Evolutionary conservation across 2,888 invertebrate species (phyloP).

Genomic region (Helobdella robusta): DNA sequence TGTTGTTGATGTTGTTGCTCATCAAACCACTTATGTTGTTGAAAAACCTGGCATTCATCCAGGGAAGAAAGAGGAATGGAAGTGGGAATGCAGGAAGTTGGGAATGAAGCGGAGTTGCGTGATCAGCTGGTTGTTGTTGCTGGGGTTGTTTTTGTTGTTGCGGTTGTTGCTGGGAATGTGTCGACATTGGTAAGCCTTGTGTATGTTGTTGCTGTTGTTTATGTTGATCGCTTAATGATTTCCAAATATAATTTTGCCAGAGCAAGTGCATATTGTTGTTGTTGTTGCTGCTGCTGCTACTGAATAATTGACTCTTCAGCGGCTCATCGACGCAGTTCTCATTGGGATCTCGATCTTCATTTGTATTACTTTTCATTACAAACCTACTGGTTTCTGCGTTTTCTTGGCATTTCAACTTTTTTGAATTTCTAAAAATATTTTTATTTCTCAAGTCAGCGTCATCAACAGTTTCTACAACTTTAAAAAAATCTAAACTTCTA

Average conservation of each 20-base stretch:
- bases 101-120: not conserved
- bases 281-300: not conserved
- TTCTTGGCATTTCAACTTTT: too few species aligned
- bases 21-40: too few species aligned
- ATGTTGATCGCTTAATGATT: too few species aligned
- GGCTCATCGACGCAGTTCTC: too few species aligned
- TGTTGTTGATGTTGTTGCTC: too few species aligned
- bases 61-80: slow-evolving; percentile 1
- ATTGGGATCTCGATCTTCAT: too few species aligned
- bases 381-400: too few species aligned
- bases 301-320: not conserved
- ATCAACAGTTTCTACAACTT: not conserved
- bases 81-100: not conserved
- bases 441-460: not conserved
- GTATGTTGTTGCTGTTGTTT: too few species aligned
- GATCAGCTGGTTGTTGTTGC: not conserved
- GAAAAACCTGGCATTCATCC: not conserved
- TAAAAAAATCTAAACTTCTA: not conserved
- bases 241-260: not conserved
- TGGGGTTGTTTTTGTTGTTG: not conserved
- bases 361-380: too few species aligned
- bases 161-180: too few species aligned
- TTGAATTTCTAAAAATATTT: too few species aligned
- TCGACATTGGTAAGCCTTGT: too few species aligned
- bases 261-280: not conserved